Conservation (phyloP, 2,113 vertebrate genomes). For the Vidua chalybeata region DNA sequence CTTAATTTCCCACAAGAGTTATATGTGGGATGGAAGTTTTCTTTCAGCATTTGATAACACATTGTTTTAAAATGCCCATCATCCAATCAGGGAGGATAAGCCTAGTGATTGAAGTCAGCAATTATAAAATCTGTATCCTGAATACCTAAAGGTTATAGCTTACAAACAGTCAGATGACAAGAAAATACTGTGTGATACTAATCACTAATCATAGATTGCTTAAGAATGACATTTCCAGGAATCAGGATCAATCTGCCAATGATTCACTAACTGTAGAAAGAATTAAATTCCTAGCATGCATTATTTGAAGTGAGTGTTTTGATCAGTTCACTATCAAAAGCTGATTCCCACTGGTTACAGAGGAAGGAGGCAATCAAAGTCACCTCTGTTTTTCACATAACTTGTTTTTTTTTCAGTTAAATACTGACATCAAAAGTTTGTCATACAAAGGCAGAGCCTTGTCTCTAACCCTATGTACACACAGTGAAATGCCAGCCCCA, state of each 20-base stretch:
- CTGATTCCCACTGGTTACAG: neutral
- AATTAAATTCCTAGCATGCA: neutral
- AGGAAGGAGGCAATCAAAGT: slow-evolving; percentile 1
- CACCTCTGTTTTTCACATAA: neutral
- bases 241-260: slow-evolving; percentile 34
- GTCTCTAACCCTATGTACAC: neutral
- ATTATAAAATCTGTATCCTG: neutral
- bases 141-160: slow-evolving; percentile 34
- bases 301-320: slow-evolving; percentile 30
- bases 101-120: neutral
- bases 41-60: neutral
- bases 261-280: slow-evolving; percentile 30
- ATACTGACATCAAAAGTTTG: neutral
- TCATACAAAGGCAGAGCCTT: neutral
- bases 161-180: slow-evolving; percentile 23
- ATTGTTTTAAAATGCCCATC: neutral
- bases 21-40: neutral
- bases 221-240: slow-evolving; percentile 35
- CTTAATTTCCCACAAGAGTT: neutral
- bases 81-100: neutral
- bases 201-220: slow-evolving; percentile 41
- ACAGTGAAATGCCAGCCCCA: neutral
- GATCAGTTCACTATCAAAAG: slow-evolving; percentile 29
- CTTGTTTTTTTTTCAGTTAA: neutral
- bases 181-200: slow-evolving; percentile 31